Evolutionary conservation across 2,797 vertebrate species (phyloP), one percentile per base, ranked within the genome.

Genomic region (Scolopax bukidnonensis): DNA sequence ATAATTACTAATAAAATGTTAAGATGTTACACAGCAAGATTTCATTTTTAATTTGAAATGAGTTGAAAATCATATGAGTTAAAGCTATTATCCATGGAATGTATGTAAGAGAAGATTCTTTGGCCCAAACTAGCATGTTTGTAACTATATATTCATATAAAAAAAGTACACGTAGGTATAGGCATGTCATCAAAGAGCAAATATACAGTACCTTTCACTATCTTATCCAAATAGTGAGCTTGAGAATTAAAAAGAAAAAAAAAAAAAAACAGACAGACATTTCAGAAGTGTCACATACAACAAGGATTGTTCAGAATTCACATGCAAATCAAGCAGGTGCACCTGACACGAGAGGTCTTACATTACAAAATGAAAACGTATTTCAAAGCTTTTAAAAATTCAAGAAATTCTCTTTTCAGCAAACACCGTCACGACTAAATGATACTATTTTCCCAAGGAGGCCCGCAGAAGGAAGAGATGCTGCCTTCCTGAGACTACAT

Each of bases 191-290:
- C 93, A 98, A 98, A 98, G 97, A 98, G 95, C 97, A 97, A 96
- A 96, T 97, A 96, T 98, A 99, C 99, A 98, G 98, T 98, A 98
- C 98, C 98, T 99, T 99, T 99, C 93, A 99, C 99, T 99, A 99
- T 99, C 98, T 99, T 99, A 98, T 99, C 99, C 99, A 99, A 99
- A 98, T 98, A 99, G 98, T 99, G 98, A 98, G 98, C 98, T 99
- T 98, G 98, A 98, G 97, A 98, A 98, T 98, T 97, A 97, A 95
- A 97, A 97, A 93, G 94, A 96, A 97, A 97, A 97, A 71, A 97
- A 71, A 71, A 97, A 97, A 95, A 97, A 96, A 98, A 98, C 97
- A 98, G 97, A 98, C 97, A 99, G 98, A 99, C 98, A 99, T 98
- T 99, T 99, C 98, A 98, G 98, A 99, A 98, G 97, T 96, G 96